These are phyloP conservation scores for Mactra quadrangularis DNA, from an alignment of 1,140 invertebrate species.

Conservation along the genomic window DNA sequence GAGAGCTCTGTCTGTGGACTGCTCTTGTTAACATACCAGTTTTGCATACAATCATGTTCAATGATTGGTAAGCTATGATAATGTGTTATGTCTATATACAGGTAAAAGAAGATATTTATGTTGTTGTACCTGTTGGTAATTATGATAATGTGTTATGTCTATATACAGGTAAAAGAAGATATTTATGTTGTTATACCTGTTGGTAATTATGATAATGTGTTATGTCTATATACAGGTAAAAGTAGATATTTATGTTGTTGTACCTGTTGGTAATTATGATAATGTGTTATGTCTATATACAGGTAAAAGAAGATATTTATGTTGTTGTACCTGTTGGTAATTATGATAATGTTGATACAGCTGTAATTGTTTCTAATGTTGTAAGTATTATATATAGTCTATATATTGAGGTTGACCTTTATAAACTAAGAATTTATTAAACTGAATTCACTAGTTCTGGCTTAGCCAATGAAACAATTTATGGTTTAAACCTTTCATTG, in stretches of 20 bases:
- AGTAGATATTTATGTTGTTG: too few relatives aligned
- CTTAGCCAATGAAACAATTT: too few relatives aligned
- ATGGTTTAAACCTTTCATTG: too few relatives aligned
- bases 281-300: background rate
- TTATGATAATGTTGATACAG: conserved; percentile 54
- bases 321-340: conserved; percentile 65
- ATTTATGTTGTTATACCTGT: conserved; percentile 70
- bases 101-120: conserved; percentile 37
- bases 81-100: conserved; percentile 21
- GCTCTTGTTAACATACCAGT: too few relatives aligned
- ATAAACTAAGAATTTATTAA: conserved; percentile 56
- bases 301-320: conserved; percentile 64
- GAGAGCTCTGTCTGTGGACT: too few relatives aligned
- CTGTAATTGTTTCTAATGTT: conserved; percentile 48
- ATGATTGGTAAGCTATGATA: too few relatives aligned
- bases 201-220: conserved; percentile 50
- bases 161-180: conserved; percentile 57
- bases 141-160: too few relatives aligned
- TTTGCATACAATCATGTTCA: too few relatives aligned
- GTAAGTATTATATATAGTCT: conserved; percentile 40
- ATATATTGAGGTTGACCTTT: conserved; percentile 55
- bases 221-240: too few relatives aligned
- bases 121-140: too few relatives aligned
- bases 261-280: too few relatives aligned
- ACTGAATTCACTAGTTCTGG: background rate